A percentile compares a stretch with the other conserved stretches of the same genome.
Conservation (phyloP, 1,140 invertebrate species). For the Drosophila guanche region DNA sequence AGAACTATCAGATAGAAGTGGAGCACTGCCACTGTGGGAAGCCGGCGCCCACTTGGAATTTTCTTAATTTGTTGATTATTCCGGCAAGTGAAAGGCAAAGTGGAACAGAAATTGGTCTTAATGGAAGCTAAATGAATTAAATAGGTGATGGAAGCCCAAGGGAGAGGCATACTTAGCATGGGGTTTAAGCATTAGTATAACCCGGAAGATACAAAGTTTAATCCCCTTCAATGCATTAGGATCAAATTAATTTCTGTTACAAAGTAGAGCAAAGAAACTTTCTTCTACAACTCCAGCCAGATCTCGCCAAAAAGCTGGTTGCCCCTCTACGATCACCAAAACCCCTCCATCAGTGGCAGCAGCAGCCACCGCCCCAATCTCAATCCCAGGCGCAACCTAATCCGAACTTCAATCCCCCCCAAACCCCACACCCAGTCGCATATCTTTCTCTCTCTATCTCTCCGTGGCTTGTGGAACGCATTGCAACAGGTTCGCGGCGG, state of each 20-base stretch:
- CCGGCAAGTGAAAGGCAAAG: conserved; percentile 26
- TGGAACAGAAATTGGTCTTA: conserved; percentile 53
- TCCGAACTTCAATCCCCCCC: background rate
- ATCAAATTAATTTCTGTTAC: no score
- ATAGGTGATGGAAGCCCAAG: conserved; percentile 13
- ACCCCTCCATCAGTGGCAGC: background rate
- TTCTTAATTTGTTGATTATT: conserved; percentile 64
- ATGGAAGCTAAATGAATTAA: conserved; percentile 58
- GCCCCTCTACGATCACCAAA: background rate
- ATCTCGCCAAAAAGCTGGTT: no score
- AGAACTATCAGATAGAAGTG: background rate
- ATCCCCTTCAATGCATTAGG: no score
- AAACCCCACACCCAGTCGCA: conserved; percentile 16
- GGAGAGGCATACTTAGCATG: background rate
- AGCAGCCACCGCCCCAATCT: conserved; percentile 1
- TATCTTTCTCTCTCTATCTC: conserved; percentile 28
- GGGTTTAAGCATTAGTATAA: background rate
- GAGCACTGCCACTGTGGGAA: background rate
- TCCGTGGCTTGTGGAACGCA: conserved; percentile 43
- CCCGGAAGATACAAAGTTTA: no score
- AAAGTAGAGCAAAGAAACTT: no score
- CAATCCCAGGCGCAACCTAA: conserved; percentile 6
- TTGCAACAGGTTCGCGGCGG: conserved; percentile 66
- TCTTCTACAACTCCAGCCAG: no score
- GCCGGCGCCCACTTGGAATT: conserved; percentile 48